A percentile compares a stretch with the other conserved stretches of the same genome.
Conservation (phyloP, 2,113 vertebrate species). For the Micromys minutus region DNA sequence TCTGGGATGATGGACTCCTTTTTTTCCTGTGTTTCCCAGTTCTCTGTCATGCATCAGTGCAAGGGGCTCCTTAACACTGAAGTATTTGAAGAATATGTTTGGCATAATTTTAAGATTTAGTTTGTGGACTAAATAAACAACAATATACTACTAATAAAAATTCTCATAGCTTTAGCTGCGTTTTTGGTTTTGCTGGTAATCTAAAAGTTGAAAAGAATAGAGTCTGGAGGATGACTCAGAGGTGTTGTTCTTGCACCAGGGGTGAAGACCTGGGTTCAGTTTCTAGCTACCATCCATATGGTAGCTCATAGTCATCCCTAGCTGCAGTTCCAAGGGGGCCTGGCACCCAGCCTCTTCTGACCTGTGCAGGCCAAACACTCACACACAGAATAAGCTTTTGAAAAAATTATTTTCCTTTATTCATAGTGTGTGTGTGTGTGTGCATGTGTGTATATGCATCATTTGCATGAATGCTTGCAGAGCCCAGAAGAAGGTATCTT, state of each 20-base stretch:
- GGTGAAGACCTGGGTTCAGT: neutral
- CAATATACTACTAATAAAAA: neutral
- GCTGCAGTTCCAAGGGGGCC: neutral
- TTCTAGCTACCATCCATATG: neutral
- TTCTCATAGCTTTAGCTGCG: neutral
- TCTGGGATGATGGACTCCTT: neutral
- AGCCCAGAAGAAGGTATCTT: neutral
- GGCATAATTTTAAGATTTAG: neutral
- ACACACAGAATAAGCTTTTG: neutral
- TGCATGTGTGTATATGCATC: neutral
- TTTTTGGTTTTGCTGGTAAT: neutral
- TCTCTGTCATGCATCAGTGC: neutral
- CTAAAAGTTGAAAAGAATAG: neutral
- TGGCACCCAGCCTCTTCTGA: neutral
- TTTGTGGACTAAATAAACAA: neutral
- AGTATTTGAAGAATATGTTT: neutral
- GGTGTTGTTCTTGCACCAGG: neutral
- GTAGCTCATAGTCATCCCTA: neutral
- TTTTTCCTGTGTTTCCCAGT: neutral
- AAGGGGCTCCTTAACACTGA: neutral
- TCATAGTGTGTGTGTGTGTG: neutral
- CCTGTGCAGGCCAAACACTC: neutral
- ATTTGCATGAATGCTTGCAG: neutral
- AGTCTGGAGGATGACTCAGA: neutral
- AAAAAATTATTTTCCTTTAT: neutral